Conservation (phyloP, 2,113 vertebrate species). For the Phalacrocorax aristotelis region DNA sequence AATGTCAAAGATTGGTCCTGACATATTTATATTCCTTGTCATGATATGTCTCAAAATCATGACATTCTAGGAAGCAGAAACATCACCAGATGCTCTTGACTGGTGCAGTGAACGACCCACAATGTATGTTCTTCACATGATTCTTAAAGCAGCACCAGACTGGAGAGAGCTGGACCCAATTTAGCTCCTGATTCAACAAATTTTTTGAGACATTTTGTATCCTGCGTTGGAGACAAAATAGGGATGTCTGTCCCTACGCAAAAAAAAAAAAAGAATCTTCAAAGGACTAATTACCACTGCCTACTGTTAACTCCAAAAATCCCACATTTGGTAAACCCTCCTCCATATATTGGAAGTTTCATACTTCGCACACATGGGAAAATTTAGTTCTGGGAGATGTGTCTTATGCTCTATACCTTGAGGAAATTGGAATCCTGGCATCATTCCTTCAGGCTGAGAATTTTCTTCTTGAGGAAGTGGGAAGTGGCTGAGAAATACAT, state of each 20-base stretch:
- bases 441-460: background rate
- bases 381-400: background rate
- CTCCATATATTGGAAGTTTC: background rate
- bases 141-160: background rate
- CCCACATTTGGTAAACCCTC: background rate
- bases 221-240: background rate
- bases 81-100: background rate
- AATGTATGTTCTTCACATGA: background rate
- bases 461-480: background rate
- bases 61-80: background rate
- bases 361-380: background rate
- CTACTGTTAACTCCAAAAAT: background rate
- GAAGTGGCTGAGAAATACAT: background rate
- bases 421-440: background rate
- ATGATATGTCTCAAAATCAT: background rate
- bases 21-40: background rate
- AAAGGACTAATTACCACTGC: background rate
- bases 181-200: background rate
- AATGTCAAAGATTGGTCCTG: background rate
- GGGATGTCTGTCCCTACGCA: background rate
- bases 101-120: background rate
- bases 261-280: background rate
- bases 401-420: background rate
- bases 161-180: background rate
- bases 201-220: background rate